These are phyloP conservation scores for Himalopsyche japonica DNA, from an alignment of 2,888 invertebrate species.

Conservation along the genomic window DNA sequence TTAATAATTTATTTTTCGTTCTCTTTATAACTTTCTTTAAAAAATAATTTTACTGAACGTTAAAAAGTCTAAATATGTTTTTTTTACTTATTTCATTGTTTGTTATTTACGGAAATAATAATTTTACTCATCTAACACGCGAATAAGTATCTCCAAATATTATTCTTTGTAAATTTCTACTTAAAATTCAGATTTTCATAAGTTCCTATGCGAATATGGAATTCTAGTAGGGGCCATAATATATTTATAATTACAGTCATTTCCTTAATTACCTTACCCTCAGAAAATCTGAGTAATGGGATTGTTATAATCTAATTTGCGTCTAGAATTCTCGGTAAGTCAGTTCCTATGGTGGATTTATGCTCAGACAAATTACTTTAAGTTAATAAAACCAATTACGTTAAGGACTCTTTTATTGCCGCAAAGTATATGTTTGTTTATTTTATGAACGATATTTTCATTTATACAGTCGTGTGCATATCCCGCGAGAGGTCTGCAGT, in stretches of 20 bases:
- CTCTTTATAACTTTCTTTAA: too few relatives aligned
- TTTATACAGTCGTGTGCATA: neutral
- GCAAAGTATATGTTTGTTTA: neutral
- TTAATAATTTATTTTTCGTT: too few relatives aligned
- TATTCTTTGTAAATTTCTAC: neutral
- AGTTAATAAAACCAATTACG: neutral
- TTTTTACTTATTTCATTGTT: too few relatives aligned
- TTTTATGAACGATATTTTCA: neutral
- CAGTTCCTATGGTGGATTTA: neutral
- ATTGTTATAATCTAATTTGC: neutral
- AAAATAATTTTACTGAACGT: too few relatives aligned
- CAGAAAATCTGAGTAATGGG: conserved; percentile 1
- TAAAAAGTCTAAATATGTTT: too few relatives aligned
- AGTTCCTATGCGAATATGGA: neutral
- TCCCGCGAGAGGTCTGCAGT: neutral
- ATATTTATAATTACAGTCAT: neutral
- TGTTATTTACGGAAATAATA: neutral
- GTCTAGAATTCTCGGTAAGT: neutral
- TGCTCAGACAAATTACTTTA: neutral
- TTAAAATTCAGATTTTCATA: neutral
- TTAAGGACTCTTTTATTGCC: neutral
- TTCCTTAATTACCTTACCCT: neutral
- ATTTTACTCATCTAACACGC: neutral
- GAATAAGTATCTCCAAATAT: neutral
- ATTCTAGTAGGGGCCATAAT: neutral